These are phyloP conservation scores for Epirrhoe tristata DNA, from an alignment of 2,888 invertebrate genomes.

Conservation along the genomic window DNA sequence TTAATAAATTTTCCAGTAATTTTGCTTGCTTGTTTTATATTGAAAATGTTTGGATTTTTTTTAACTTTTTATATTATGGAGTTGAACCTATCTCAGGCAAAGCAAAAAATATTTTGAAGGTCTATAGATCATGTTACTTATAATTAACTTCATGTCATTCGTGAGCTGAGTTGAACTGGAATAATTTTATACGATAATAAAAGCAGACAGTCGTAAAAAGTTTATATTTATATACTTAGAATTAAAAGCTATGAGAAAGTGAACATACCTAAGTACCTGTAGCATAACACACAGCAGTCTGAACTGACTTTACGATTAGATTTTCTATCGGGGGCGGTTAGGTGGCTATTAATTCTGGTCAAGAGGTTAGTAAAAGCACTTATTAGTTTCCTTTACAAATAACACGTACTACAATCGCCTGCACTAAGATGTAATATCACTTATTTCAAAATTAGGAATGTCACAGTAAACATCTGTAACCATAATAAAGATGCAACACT, in stretches of 20 bases:
- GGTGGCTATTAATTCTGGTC: constrained; percentile 3
- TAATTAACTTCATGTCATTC: no score
- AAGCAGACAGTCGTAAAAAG: background rate
- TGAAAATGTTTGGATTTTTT: no score
- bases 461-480: no score
- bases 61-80: no score
- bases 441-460: no score
- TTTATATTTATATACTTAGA: background rate
- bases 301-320: constrained; percentile 3
- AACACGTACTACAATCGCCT: constrained; percentile 28
- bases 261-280: background rate
- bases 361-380: constrained; percentile 1
- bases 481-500: no score
- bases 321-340: background rate
- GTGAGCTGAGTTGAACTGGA: background rate
- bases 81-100: no score
- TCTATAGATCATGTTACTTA: no score
- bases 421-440: no score
- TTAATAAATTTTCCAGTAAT: background rate
- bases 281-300: background rate
- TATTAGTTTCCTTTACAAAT: background rate
- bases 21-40: background rate
- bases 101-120: no score
- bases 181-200: background rate
- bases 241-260: background rate